Evolutionary conservation across 2,888 invertebrate species (phyloP).

Genomic region (Quadroppia sp.): DNA sequence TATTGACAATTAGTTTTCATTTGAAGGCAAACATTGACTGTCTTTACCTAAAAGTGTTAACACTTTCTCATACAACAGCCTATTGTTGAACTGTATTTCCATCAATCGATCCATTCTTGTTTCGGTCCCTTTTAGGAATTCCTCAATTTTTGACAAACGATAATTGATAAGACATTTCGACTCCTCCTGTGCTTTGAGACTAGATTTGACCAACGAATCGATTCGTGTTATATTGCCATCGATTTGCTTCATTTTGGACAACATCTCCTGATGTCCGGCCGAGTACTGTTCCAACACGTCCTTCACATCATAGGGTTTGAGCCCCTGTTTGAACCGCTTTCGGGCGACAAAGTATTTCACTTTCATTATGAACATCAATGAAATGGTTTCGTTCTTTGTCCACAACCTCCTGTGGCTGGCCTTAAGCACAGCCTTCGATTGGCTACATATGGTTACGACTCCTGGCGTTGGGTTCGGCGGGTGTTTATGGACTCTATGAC

Average conservation of each 20-base stretch:
- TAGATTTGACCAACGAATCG: not conserved
- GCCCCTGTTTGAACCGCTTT: not conserved
- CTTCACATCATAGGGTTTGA: conserved; percentile 34
- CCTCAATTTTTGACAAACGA: conserved; percentile 12
- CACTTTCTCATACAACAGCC: not conserved
- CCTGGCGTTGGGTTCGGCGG: not conserved
- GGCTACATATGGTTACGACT: not conserved
- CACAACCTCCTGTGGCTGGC: not conserved
- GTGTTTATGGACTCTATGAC: not conserved
- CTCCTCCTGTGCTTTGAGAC: not conserved
- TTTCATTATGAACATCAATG: conserved; percentile 8
- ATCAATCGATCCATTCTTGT: not conserved
- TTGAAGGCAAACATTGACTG: not conserved
- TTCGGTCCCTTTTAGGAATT: not conserved
- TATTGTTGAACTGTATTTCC: not conserved
- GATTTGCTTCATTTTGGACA: conserved; percentile 17
- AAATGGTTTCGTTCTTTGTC: not conserved
- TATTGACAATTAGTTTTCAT: no score
- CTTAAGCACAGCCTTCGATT: not conserved
- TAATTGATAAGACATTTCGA: not conserved
- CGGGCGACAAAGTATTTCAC: conserved; percentile 2
- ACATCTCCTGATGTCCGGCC: conserved; percentile 11
- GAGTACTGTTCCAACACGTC: conserved; percentile 32
- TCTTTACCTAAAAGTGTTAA: not conserved
- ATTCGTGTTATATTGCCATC: not conserved